Percentiles rank a stretch among this genome's conserved stretches.
phyloP scores from a whole-genome alignment of 2,888 invertebrate genomes.

The Amblyjoppa fuscipennis region DNA sequence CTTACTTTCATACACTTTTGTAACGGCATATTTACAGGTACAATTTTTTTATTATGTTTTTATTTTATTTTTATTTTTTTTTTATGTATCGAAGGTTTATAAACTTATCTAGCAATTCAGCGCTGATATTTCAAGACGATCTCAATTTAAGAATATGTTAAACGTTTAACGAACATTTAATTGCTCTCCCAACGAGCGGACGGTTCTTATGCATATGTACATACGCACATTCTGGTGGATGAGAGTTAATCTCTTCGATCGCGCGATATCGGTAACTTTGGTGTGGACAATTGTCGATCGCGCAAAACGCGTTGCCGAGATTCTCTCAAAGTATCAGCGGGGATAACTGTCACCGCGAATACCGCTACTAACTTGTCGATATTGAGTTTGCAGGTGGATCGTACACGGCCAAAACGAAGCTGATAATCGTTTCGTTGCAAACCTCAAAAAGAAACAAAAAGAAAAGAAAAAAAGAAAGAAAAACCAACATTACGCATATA shows the following conservation, averaged over 20 bases:
- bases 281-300: not conserved
- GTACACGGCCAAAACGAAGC: constrained; percentile 60
- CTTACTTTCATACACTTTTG: not conserved
- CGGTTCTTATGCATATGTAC: not conserved
- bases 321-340: constrained; percentile 54
- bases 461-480: not conserved
- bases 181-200: no score
- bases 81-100: not conserved
- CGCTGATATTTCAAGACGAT: constrained; percentile 49
- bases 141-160: not conserved
- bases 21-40: not conserved
- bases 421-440: constrained; percentile 45
- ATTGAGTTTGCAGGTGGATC: constrained; percentile 83
- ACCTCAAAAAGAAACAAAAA: constrained; percentile 18
- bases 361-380: constrained; percentile 74
- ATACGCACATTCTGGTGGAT: not conserved
- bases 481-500: constrained; percentile 35
- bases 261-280: not conserved
- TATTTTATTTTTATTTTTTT: not conserved
- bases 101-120: constrained; percentile 36
- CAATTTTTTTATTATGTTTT: not conserved
- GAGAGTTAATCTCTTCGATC: not conserved
- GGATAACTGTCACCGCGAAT: not conserved
- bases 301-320: constrained; percentile 1
- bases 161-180: not conserved